Base-by-base conservation (phyloP, 2,113 vertebrate genomes). In the Prunella fulvescens region DNA sequence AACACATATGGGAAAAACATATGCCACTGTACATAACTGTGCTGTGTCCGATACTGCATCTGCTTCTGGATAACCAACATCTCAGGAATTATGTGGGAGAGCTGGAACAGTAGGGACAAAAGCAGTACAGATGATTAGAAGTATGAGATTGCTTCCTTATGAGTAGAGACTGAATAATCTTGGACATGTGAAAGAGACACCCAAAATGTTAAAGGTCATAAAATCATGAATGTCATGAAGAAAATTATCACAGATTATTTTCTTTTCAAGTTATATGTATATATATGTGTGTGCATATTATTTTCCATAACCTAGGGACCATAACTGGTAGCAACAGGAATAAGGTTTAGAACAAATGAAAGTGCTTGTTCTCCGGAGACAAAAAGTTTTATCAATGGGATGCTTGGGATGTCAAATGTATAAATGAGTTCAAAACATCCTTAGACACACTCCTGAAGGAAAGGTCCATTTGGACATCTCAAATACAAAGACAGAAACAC, bases 1-100 rank as follows among this genome's bases (percentile, higher is more conserved):
- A 88, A 93, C 56, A 3, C 92, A 92, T 92, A 93, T 90, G 79
- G 74, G 31, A 73, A 90, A 92, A 80, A 22, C 88, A 78, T 90
- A 92, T 96, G 96, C 62, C 71, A 28, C 60, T 70, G 40, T 31
- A 37, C 44, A 1, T 71, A 76, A n/a, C 48, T 69, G 37, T 61
- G 90, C 62, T 5, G 2, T 58, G 33, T 58, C 58, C 5, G 2
- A n/a, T 24, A 39, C 31, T 54, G 58, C 67, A 58, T 90, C 82
- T 94, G 85, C 67, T 82, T 83, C 79, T 90, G 86, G 92, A 70
- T 78, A 86, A 28, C 35, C 5, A 23, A 25, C 71, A 81, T 86
- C 66, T 92, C 39, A 50, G 54, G 51, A 83, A n/a, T 47, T 7
- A 51, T 26, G 22, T 6, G 3, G 28, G 12, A 71, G 25, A 90